Percentiles rank a stretch among this genome's conserved stretches.
phyloP scores from a whole-genome alignment of 2,797 vertebrate species.

The Sparidentex hasta region DNA sequence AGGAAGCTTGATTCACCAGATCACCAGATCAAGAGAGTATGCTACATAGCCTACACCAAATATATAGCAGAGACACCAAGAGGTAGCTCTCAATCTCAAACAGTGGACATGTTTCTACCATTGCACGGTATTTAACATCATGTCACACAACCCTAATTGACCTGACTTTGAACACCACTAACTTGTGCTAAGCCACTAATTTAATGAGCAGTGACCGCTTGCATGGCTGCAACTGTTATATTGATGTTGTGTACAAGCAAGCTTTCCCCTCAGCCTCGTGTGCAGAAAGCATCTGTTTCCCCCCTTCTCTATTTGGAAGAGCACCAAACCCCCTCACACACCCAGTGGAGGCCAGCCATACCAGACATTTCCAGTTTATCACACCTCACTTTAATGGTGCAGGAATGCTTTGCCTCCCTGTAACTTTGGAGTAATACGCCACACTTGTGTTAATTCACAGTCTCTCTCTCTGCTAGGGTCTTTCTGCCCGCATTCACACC shows the following conservation, averaged over 20 bases:
- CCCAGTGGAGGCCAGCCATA: constrained; percentile 66
- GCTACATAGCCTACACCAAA: no score
- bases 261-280: constrained; percentile 17
- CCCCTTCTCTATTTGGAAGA: constrained; percentile 54
- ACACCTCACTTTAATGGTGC: constrained; percentile 40
- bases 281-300: constrained; percentile 54
- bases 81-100: no score
- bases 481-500: constrained; percentile 31
- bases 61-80: no score
- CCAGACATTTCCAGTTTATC: constrained; percentile 65
- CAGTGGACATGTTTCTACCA: no score
- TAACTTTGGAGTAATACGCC: constrained; percentile 31
- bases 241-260: constrained; percentile 22
- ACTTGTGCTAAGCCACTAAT: not conserved
- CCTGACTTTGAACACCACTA: not conserved
- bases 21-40: no score
- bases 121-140: no score
- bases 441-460: not conserved
- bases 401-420: constrained; percentile 25
- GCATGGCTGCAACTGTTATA: not conserved
- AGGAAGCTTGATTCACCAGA: no score
- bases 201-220: not conserved
- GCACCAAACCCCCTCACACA: constrained; percentile 59
- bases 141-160: not conserved
- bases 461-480: not conserved